phyloP scores from a whole-genome alignment of 1,140 invertebrate genomes.

The Orchestia grillus region DNA sequence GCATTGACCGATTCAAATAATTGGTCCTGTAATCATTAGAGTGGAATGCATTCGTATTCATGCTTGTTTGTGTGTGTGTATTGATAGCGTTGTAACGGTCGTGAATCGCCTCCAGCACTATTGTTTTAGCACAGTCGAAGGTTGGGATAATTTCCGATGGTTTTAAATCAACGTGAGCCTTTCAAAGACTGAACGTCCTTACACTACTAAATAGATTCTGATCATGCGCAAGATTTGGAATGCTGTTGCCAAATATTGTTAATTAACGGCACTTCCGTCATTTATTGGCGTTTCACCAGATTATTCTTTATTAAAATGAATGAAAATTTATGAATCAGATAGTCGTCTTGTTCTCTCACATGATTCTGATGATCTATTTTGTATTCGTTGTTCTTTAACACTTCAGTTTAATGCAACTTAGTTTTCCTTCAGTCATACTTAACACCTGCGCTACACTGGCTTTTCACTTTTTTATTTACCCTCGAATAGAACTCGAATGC shows the following conservation, averaged over 20 bases:
- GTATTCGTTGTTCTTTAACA: too few relatives aligned
- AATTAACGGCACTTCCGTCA: neutral
- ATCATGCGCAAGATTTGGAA: neutral
- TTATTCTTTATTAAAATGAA: neutral
- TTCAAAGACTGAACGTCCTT: neutral
- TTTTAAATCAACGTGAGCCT: neutral
- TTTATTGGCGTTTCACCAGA: neutral
- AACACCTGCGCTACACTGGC: too few relatives aligned
- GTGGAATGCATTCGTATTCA: neutral
- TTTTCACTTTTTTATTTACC: too few relatives aligned
- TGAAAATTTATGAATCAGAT: neutral
- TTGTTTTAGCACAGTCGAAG: neutral
- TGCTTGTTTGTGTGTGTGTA: neutral
- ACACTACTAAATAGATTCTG: neutral
- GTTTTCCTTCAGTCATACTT: too few relatives aligned
- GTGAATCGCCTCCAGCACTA: neutral
- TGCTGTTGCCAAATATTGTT: neutral
- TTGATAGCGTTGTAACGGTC: neutral
- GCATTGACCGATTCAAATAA: neutral
- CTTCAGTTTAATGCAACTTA: too few relatives aligned
- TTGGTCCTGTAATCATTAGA: neutral
- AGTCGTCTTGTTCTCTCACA: too few relatives aligned
- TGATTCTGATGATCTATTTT: too few relatives aligned
- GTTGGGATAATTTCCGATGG: neutral
- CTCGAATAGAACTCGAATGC: too few relatives aligned